phyloP scores from a whole-genome alignment of 2,888 invertebrate genomes.

The Loripinus fragilis region DNA sequence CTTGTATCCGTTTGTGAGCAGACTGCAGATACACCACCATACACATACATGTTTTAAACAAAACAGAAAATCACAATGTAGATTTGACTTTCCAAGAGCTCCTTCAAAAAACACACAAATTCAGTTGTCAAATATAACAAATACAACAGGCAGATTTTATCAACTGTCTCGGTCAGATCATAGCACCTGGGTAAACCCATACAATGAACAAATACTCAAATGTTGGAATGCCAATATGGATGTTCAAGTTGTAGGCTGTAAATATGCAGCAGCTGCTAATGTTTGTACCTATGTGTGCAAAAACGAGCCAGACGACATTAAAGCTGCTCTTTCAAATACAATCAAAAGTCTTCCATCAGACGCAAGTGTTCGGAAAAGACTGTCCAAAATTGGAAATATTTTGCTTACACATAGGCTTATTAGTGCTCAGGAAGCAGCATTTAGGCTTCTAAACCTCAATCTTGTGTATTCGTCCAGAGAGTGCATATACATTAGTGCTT shows the following conservation, averaged over 20 bases:
- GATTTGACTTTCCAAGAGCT: slow-evolving; percentile 22
- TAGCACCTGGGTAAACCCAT: slow-evolving; percentile 26
- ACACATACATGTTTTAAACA: slow-evolving; percentile 21
- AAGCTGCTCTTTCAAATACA: neutral
- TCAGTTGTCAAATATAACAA: slow-evolving; percentile 1
- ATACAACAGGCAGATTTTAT: slow-evolving; percentile 27
- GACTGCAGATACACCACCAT: slow-evolving; percentile 2
- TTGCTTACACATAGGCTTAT: slow-evolving; percentile 18
- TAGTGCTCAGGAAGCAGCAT: slow-evolving; percentile 25
- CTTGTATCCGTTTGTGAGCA: neutral
- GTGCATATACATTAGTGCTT: slow-evolving; percentile 12
- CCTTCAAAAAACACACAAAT: neutral
- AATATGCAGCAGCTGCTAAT: slow-evolving; percentile 24
- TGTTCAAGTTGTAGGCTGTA: slow-evolving; percentile 22
- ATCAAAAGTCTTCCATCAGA: neutral
- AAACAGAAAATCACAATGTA: neutral
- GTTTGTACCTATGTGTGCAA: slow-evolving; percentile 16
- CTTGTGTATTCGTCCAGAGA: slow-evolving; percentile 22
- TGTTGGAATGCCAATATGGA: slow-evolving; percentile 24
- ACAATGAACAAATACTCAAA: slow-evolving; percentile 4
- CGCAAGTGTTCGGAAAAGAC: neutral
- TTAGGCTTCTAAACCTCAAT: neutral
- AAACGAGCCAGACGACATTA: slow-evolving; percentile 21
- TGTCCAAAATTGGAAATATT: slow-evolving; percentile 28
- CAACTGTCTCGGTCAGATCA: neutral